phyloP scores from a whole-genome alignment of 2,888 invertebrate species.

The Prenolepis imparis region DNA sequence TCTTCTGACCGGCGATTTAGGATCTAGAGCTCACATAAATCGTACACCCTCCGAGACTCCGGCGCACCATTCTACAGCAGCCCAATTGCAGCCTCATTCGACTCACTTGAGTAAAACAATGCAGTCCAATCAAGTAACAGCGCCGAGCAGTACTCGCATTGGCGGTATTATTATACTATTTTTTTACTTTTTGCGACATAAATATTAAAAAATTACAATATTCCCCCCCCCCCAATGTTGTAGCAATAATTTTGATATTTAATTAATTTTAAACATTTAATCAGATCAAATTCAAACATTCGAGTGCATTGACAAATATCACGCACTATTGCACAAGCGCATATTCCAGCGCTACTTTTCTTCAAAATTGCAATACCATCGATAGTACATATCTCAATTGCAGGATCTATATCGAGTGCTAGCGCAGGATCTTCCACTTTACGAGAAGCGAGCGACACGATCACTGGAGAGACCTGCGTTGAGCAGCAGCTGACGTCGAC shows the following conservation, averaged over 20 bases:
- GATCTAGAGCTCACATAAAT: constrained; percentile 81
- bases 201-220: not conserved
- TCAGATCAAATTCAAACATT: not conserved
- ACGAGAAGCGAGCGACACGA: constrained; percentile 79
- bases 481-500: constrained; percentile 75
- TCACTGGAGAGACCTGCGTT: constrained; percentile 74
- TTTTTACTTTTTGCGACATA: not conserved
- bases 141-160: constrained; percentile 73
- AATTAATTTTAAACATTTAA: not conserved
- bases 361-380: not conserved
- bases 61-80: constrained; percentile 79
- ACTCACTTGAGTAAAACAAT: constrained; percentile 80
- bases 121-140: constrained; percentile 76
- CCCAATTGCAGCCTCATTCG: constrained; percentile 77
- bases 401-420: constrained; percentile 83
- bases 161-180: constrained; percentile 74
- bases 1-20: constrained; percentile 88
- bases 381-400: constrained; percentile 10
- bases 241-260: not conserved
- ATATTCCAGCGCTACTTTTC: not conserved
- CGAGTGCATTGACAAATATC: not conserved
- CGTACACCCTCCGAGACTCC: constrained; percentile 83
- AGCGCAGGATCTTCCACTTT: constrained; percentile 83
- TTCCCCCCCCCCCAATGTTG: not conserved
- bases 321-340: not conserved